A percentile compares a stretch with the other conserved stretches of the same genome.
Conservation (phyloP, 2,888 invertebrate species). For the Argynnis bischoffii region DNA sequence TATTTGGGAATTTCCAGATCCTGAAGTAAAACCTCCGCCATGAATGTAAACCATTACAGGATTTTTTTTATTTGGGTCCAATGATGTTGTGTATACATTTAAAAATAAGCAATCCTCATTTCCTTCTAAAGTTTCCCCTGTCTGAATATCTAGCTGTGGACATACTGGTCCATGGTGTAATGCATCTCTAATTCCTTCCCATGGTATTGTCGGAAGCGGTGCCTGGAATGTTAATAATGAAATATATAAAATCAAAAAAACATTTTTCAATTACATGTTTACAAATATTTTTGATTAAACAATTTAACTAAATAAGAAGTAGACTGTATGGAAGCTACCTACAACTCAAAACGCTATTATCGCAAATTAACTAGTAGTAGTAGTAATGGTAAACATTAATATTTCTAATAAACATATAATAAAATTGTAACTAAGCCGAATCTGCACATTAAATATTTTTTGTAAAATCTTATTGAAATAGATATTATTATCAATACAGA, state of each 20-base stretch:
- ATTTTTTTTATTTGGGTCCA: slow-evolving; percentile 43
- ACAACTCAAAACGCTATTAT: no score
- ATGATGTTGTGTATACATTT: slow-evolving; percentile 55
- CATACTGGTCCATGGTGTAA: slow-evolving; percentile 53
- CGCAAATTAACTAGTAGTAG: no score
- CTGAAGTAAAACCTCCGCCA: slow-evolving; percentile 51
- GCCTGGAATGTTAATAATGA: slow-evolving; percentile 47
- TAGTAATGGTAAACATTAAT: no score
- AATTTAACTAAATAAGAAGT: no score
- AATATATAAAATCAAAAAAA: not conserved
- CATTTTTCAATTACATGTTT: no score
- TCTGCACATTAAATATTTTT: no score
- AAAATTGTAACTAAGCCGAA: no score
- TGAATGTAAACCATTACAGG: slow-evolving; percentile 68
- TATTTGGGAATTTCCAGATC: slow-evolving; percentile 16
- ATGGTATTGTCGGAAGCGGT: slow-evolving; percentile 51
- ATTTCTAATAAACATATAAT: no score
- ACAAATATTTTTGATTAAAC: no score
- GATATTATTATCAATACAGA: not conserved
- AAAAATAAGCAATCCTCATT: slow-evolving; percentile 58
- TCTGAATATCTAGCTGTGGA: slow-evolving; percentile 51
- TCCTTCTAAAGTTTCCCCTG: slow-evolving; percentile 44
- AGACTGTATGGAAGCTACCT: no score
- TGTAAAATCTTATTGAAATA: no score
- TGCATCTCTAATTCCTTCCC: slow-evolving; percentile 56